A percentile compares a stretch with the other conserved stretches of the same genome.
These are phyloP conservation scores for Danio jaintianensis DNA, from an alignment of 2,797 vertebrate genomes.

Conservation along the genomic window DNA sequence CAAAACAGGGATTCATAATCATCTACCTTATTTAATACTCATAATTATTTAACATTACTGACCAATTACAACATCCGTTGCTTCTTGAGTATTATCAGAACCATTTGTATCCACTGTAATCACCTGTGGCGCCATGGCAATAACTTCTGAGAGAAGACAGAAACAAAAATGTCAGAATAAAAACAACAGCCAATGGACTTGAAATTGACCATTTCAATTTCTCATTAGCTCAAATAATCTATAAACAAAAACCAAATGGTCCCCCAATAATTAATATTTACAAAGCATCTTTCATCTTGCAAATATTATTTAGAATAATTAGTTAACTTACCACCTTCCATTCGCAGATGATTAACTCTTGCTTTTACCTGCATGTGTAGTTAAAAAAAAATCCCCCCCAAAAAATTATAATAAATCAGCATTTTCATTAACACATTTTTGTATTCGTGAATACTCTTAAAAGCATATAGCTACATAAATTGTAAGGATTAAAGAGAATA, in stretches of 20 bases:
- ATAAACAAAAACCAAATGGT: neutral
- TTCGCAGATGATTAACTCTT: slow-evolving; percentile 51
- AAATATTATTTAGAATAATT: neutral
- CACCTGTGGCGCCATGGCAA: slow-evolving; percentile 43
- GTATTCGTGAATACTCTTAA: neutral
- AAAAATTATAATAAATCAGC: too few relatives aligned
- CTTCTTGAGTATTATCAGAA: slow-evolving; percentile 19
- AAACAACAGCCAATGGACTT: neutral
- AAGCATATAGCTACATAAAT: neutral
- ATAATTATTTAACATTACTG: neutral
- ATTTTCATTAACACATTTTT: neutral
- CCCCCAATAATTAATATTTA: neutral
- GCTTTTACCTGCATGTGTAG: slow-evolving; percentile 58
- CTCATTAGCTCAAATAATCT: too few relatives aligned
- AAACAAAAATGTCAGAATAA: slow-evolving; percentile 12
- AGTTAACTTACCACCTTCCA: slow-evolving; percentile 58
- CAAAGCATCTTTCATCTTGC: neutral
- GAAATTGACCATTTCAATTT: neutral
- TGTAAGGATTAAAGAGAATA: too few relatives aligned
- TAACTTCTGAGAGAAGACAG: slow-evolving; percentile 29
- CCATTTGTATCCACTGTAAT: slow-evolving; percentile 17
- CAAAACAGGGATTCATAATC: slow-evolving; percentile 7
- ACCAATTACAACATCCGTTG: slow-evolving; percentile 11
- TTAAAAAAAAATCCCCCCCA: too few relatives aligned
- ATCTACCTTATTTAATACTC: neutral